Base-by-base conservation (phyloP, 2,888 invertebrate species). In the Melanchra persicariae region DNA sequence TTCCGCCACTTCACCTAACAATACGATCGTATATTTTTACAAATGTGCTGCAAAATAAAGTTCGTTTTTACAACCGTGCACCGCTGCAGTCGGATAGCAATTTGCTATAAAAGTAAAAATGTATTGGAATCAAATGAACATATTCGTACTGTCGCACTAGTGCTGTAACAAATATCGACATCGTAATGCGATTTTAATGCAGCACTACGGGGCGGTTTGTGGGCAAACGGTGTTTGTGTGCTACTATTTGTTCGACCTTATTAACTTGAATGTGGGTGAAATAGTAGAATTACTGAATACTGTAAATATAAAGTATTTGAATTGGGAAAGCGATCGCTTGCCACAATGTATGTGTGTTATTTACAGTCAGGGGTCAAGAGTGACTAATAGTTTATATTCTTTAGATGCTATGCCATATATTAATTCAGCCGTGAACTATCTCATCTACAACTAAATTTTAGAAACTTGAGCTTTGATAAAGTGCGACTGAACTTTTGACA, bases 161-260 rank as follows among this genome's bases (percentile, higher is more conserved):
- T 87, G 82, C 81, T 82, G 85, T 87, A 82, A 85, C 87, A 83
- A 84, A 84, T 86, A 87, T 86, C 84, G 89, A 84, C 84, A 81
- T 61, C 79, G 82, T 90, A 91, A 91, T 91, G 91, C 82, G 88
- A 88, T 90, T 91, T 90, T 91, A 91, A 91, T 90, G 91, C 89
- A 87, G 67, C 84, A 85, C 81, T 84, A 85, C 88, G 88, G 89
- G 89, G 78, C 68, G 79, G 65, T 81, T 65, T 88, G 90, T 83
- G 85, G 85, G 77, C 78, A 82, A 83, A 83, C 82, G 74, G 63
- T 74, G 63, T 80, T 79, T 69, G 72, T 65, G 58, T 68, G 51
- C 74, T 85, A 85, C 80, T 72, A 84, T 79, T 77, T 77, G 81
- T 66, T 76, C 66, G 63, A 45, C 49, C 68, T 76, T 64, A 78